Evolutionary conservation across 2,797 vertebrate genomes (phyloP), one percentile per base, ranked within the genome.

Genomic region (Sebastes aleutianus): DNA sequence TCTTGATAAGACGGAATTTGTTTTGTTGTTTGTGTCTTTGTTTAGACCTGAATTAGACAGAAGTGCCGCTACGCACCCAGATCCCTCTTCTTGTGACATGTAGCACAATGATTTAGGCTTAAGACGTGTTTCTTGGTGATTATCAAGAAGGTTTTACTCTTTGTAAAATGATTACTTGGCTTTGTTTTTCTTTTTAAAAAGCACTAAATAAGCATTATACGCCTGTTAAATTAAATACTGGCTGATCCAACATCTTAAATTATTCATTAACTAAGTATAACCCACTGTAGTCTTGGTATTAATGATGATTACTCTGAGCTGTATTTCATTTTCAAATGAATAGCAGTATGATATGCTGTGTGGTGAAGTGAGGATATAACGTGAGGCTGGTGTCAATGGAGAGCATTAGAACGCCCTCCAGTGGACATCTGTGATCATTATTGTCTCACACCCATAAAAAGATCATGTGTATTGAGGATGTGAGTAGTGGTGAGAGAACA

Each of bases 341-440:
- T 5, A 3, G n/a, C 76, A 76, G 24, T 65, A 22, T 26, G 63
- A 29, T 31, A 22, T n/a, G 22, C 8, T 61, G 64, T 29, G 7
- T 43, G 13, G 4, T 62, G 43, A 59, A 70, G 77, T 62, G 31
- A 43, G 26, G 75, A 1, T n/a, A 2, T 2, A 66, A 75, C 34
- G 56, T 61, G 26, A 58, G 54, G 77, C 29, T 10, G 27, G 18
- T 73, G 34, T 76, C 54, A n/a, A 27, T 81, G 16, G 34, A 69
- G 75, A 73, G 90, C 76, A 69, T 91, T 86, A 88, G 89, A 87
- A 5, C 70, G 78, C 91, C 94, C 89, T 86, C 93, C 69, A 89
- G 88, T 90, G 94, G 89, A 75, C 32, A 73, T 22, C 58, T 69
- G 16, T 62, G 36, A 78, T 70, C 64, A 59, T 57, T 43, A 4